phyloP scores from a whole-genome alignment of 2,797 vertebrate species.

The Melanotaenia maccullochi region DNA sequence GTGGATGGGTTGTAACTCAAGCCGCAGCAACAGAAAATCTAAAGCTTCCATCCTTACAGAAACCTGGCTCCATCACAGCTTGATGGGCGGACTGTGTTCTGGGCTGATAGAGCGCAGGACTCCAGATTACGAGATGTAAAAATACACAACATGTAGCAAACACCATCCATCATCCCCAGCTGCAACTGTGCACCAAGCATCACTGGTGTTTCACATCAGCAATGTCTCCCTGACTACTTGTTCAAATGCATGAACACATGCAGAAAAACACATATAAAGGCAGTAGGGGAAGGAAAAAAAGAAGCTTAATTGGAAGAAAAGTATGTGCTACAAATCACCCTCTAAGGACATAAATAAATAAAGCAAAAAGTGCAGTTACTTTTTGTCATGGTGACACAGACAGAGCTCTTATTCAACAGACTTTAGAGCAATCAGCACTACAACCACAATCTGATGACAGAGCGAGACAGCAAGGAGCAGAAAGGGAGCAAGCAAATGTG shows the following conservation, averaged over 20 bases:
- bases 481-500: background rate
- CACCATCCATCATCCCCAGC: background rate
- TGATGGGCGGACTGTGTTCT: background rate
- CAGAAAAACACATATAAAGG: background rate
- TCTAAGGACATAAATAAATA: background rate
- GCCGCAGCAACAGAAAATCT: background rate
- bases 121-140: background rate
- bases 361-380: conserved; percentile 20
- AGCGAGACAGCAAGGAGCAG: conserved; percentile 7
- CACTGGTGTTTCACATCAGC: background rate
- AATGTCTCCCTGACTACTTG: too few species aligned
- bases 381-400: conserved; percentile 16
- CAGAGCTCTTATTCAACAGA: conserved; percentile 13
- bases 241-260: too few species aligned
- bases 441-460: conserved; percentile 5
- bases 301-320: background rate
- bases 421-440: conserved; percentile 11
- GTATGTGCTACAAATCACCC: background rate
- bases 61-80: background rate
- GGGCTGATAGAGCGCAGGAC: background rate
- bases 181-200: conserved; percentile 2
- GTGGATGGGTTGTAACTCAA: too few species aligned
- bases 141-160: background rate
- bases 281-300: background rate
- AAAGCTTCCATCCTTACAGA: background rate